phyloP scores from a whole-genome alignment of 2,888 invertebrate genomes.

The Pimpla rufipes region DNA sequence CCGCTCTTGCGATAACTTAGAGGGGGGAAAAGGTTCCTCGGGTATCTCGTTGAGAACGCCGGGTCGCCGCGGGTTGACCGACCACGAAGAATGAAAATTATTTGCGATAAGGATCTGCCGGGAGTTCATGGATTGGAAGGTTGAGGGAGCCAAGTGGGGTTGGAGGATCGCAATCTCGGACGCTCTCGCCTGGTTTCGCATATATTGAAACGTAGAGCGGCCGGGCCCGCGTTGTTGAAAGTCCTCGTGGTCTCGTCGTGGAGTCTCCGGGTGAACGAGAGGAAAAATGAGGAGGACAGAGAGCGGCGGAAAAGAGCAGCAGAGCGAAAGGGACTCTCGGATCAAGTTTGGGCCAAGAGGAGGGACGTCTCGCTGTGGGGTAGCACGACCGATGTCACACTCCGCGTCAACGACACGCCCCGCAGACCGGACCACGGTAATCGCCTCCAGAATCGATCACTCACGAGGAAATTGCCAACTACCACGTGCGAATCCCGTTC shows the following conservation, averaged over 20 bases:
- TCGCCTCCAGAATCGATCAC: constrained; percentile 76
- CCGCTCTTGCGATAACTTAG: background rate
- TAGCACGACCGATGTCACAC: constrained; percentile 65
- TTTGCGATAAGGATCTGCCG: constrained; percentile 63
- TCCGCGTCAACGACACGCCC: constrained; percentile 67
- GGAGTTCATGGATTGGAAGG: constrained; percentile 32
- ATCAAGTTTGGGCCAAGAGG: constrained; percentile 30
- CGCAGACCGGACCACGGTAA: constrained; percentile 68
- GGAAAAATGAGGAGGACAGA: constrained; percentile 16
- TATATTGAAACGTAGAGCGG: constrained; percentile 62
- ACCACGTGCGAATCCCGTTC: constrained; percentile 59
- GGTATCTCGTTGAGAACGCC: constrained; percentile 39
- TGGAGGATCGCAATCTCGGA: constrained; percentile 58
- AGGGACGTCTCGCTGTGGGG: constrained; percentile 46
- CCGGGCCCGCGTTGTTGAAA: constrained; percentile 43
- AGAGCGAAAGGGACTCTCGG: background rate
- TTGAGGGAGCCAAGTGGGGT: background rate
- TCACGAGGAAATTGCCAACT: constrained; percentile 79
- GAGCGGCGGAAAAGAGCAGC: constrained; percentile 23
- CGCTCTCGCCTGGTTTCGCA: constrained; percentile 56
- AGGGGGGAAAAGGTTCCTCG: constrained; percentile 16
- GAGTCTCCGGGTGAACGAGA: constrained; percentile 22
- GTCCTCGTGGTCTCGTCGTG: constrained; percentile 34
- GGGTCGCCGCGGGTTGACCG: constrained; percentile 29
- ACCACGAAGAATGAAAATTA: constrained; percentile 66